Percentiles rank a stretch among this genome's conserved stretches.
phyloP scores from a whole-genome alignment of 2,113 vertebrate genomes.

The Dryoscopus gambensis region DNA sequence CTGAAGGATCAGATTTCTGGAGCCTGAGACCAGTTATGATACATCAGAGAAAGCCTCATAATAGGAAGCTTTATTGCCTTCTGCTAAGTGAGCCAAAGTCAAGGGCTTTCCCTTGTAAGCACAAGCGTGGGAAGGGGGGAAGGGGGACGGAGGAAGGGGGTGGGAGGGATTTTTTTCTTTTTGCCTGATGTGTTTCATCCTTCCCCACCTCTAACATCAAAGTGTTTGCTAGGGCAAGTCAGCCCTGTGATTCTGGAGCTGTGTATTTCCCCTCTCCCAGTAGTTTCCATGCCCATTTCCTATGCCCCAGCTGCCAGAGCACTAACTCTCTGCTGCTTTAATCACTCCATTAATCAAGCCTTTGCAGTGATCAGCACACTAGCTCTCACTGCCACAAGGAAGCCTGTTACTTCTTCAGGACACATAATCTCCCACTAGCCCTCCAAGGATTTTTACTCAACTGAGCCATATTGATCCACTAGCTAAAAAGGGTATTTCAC shows the following conservation, averaged over 20 bases:
- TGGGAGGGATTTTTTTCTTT: slow-evolving; percentile 4
- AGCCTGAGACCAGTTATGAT: slow-evolving; percentile 58
- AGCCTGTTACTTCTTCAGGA: slow-evolving; percentile 68
- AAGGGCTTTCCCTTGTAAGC: slow-evolving; percentile 45
- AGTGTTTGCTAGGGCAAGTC: slow-evolving; percentile 54
- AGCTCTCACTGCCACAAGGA: slow-evolving; percentile 45
- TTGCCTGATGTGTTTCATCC: slow-evolving; percentile 68
- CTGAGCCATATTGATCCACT: slow-evolving; percentile 20
- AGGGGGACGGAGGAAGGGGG: not conserved
- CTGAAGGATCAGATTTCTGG: slow-evolving; percentile 57
- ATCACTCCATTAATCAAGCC: slow-evolving; percentile 66
- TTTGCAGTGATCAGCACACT: slow-evolving; percentile 45
- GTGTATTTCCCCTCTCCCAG: slow-evolving; percentile 56
- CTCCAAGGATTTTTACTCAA: slow-evolving; percentile 38
- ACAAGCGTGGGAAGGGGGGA: not conserved
- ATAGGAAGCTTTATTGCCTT: slow-evolving; percentile 63
- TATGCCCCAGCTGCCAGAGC: slow-evolving; percentile 63
- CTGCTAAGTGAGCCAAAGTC: slow-evolving; percentile 48
- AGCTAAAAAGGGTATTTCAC: slow-evolving; percentile 30
- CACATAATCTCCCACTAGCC: slow-evolving; percentile 50
- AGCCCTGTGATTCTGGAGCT: slow-evolving; percentile 52
- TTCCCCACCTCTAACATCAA: slow-evolving; percentile 67
- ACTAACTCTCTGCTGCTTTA: slow-evolving; percentile 56
- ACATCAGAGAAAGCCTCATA: slow-evolving; percentile 57
- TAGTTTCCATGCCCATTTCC: slow-evolving; percentile 65